phyloP scores from a whole-genome alignment of 2,888 invertebrate genomes.

The Exephanes ischioxanthus region DNA sequence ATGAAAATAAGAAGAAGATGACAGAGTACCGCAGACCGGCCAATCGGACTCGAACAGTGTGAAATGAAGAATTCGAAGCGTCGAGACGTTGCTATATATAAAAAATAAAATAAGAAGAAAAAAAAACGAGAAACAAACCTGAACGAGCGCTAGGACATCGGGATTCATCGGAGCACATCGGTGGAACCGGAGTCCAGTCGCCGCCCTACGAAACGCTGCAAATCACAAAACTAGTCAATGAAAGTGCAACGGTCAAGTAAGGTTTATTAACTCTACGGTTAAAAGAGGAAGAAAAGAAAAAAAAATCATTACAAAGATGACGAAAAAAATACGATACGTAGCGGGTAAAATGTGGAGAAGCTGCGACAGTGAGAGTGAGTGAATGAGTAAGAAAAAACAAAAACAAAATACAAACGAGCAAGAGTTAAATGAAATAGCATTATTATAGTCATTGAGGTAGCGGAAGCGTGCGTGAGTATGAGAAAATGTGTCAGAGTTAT shows the following conservation, averaged over 20 bases:
- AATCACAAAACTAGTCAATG: slow-evolving; percentile 84
- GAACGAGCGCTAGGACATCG: slow-evolving; percentile 57
- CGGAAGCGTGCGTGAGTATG: slow-evolving; percentile 61
- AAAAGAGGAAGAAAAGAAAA: slow-evolving; percentile 39
- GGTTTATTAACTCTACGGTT: slow-evolving; percentile 78
- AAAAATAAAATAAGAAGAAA: slow-evolving; percentile 29
- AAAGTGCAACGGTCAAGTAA: slow-evolving; percentile 84
- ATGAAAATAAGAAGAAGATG: slow-evolving; percentile 21
- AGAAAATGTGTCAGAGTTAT: slow-evolving; percentile 61
- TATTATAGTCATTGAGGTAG: slow-evolving; percentile 64
- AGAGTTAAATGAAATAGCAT: slow-evolving; percentile 63
- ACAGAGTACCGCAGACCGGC: slow-evolving; percentile 19
- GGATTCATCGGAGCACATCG: slow-evolving; percentile 41
- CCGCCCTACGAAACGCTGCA: slow-evolving; percentile 69
- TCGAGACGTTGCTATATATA: slow-evolving; percentile 34
- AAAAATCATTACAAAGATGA: slow-evolving; percentile 55
- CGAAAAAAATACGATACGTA: slow-evolving; percentile 63
- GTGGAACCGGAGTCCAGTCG: slow-evolving; percentile 49
- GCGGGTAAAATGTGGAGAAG: slow-evolving; percentile 65
- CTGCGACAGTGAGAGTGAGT: slow-evolving; percentile 53
- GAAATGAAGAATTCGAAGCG: slow-evolving; percentile 22
- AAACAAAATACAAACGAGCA: slow-evolving; percentile 44
- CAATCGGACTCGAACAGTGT: slow-evolving; percentile 40
- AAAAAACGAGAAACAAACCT: slow-evolving; percentile 51
- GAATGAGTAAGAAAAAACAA: slow-evolving; percentile 34